Conservation (phyloP, 2,888 invertebrate genomes). For the Mongoloraphidia duomilia region DNA sequence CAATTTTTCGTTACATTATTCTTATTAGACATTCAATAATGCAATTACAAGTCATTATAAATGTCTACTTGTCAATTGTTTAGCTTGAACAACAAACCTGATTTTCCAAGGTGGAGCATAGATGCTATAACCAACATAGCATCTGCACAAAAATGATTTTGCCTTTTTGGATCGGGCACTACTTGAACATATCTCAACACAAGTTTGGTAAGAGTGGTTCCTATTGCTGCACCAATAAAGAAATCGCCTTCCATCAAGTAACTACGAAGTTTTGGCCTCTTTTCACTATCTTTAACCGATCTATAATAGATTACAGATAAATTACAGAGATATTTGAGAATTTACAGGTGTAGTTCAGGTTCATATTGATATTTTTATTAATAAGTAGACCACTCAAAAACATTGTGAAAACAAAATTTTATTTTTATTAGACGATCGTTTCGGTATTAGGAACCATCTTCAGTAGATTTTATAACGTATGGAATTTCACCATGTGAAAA, state of each 20-base stretch:
- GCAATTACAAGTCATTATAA: too few species aligned
- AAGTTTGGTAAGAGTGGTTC: slow-evolving; percentile 82
- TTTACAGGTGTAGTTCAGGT: too few species aligned
- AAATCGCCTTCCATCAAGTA: slow-evolving; percentile 91
- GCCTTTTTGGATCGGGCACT: slow-evolving; percentile 27
- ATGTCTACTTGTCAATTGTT: not conserved
- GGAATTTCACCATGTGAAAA: too few species aligned
- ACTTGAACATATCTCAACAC: slow-evolving; percentile 54
- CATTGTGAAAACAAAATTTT: too few species aligned
- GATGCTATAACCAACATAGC: slow-evolving; percentile 80
- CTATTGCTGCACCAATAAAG: slow-evolving; percentile 85
- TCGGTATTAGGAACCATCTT: too few species aligned
- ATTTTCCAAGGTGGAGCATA: slow-evolving; percentile 68
- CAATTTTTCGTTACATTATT: not conserved
- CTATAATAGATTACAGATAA: slow-evolving; percentile 19
- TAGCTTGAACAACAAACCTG: slow-evolving; percentile 32
- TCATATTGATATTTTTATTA: too few species aligned
- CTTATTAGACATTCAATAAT: too few species aligned
- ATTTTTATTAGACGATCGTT: too few species aligned
- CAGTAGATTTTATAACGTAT: too few species aligned
- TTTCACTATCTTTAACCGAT: slow-evolving; percentile 43
- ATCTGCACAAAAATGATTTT: slow-evolving; percentile 55
- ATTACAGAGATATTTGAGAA: too few species aligned
- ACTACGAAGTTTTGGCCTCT: slow-evolving; percentile 65
- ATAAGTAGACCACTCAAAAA: too few species aligned